phyloP scores from a whole-genome alignment of 2,113 vertebrate genomes.

The Sebastes fasciatus region DNA sequence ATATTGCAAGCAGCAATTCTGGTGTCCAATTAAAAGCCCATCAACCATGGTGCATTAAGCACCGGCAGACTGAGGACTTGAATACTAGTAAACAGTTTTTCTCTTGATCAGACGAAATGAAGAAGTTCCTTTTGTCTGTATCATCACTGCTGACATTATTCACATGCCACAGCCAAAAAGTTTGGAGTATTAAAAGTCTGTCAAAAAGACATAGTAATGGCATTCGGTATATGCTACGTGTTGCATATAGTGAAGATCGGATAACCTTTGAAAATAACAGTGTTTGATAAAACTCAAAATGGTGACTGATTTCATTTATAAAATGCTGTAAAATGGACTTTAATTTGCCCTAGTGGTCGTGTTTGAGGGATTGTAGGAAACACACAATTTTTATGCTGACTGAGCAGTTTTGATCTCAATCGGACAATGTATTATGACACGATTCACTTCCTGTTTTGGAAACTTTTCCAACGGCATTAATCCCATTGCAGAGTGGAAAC shows the following conservation, averaged over 20 bases:
- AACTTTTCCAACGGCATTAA: not conserved
- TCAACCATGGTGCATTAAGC: not conserved
- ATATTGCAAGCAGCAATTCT: not conserved
- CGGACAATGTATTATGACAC: not conserved
- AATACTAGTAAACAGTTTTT: not conserved
- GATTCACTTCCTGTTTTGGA: conserved; percentile 21
- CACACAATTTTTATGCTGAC: not conserved
- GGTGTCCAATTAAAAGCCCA: not conserved
- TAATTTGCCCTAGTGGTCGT: not conserved
- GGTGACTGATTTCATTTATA: not conserved
- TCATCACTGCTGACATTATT: not conserved
- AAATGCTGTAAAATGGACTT: not conserved
- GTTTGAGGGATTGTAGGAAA: not conserved
- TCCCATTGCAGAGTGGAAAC: not conserved
- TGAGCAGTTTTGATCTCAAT: not conserved
- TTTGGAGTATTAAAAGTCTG: not conserved
- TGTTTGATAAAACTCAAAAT: not conserved
- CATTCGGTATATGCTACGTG: conserved; percentile 16
- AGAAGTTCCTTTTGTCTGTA: conserved; percentile 1
- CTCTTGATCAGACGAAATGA: not conserved
- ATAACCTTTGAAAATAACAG: not conserved
- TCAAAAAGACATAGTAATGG: conserved; percentile 1
- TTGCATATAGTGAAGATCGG: not conserved
- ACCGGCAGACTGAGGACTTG: not conserved
- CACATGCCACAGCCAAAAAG: not conserved